phyloP scores from a whole-genome alignment of 2,888 invertebrate genomes.

The Lasioglossum oenotherae region DNA sequence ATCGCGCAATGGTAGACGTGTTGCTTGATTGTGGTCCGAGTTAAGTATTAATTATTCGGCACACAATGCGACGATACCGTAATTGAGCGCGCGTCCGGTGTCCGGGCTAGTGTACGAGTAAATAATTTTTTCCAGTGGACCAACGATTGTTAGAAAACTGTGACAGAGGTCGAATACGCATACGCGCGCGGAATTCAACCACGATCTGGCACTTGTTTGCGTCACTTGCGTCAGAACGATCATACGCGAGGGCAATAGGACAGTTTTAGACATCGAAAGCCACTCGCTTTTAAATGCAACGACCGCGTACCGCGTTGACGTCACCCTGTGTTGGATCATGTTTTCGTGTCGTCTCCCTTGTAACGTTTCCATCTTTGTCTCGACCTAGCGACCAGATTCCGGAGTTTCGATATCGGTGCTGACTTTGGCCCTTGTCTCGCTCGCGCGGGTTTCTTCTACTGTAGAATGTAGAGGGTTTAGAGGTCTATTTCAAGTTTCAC shows the following conservation, averaged over 20 bases:
- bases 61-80: neutral
- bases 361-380: neutral
- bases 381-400: neutral
- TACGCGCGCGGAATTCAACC: neutral
- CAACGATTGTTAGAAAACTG: neutral
- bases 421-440: neutral
- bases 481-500: neutral
- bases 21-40: neutral
- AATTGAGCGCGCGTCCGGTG: conserved; percentile 2
- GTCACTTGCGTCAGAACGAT: conserved; percentile 56
- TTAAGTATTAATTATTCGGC: neutral
- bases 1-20: neutral
- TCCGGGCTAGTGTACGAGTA: neutral
- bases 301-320: conserved; percentile 30
- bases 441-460: neutral
- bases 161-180: neutral
- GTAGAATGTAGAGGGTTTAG: neutral
- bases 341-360: neutral
- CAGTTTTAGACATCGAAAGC: conserved; percentile 58
- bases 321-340: conserved; percentile 7
- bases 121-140: neutral
- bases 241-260: conserved; percentile 46
- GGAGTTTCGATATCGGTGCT: neutral
- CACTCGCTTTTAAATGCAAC: conserved; percentile 37
- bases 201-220: conserved; percentile 46